phyloP scores from a whole-genome alignment of 2,888 invertebrate species.

The Sarcophaga subvicina region DNA sequence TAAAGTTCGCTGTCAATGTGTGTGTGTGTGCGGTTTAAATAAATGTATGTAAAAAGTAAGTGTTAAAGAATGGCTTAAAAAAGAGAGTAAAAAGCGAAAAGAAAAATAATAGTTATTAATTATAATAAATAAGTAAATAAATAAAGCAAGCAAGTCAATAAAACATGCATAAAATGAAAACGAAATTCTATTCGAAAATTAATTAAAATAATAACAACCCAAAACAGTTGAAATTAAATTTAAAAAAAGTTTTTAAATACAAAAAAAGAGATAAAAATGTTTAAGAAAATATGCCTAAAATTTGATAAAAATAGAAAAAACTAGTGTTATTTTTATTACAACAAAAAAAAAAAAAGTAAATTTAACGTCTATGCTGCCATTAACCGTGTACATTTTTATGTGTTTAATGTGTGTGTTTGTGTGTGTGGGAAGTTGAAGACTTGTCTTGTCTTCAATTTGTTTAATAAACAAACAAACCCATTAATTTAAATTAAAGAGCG shows the following conservation, averaged over 20 bases:
- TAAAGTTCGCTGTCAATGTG: not conserved
- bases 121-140: constrained; percentile 14
- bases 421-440: constrained; percentile 44
- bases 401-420: constrained; percentile 8
- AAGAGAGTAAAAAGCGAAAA: constrained; percentile 15
- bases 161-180: constrained; percentile 9
- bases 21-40: not conserved
- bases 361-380: constrained; percentile 3
- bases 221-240: not conserved
- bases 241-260: not conserved
- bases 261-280: constrained; percentile 1
- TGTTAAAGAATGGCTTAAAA: constrained; percentile 28
- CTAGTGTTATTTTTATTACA: not conserved
- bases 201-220: constrained; percentile 22
- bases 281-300: not conserved
- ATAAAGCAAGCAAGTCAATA: constrained; percentile 21
- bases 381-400: not conserved
- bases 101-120: constrained; percentile 25
- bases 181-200: not conserved
- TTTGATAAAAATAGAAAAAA: constrained; percentile 19
- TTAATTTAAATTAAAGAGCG: not conserved
- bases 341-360: constrained; percentile 6
- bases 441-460: not conserved
- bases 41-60: constrained; percentile 39
- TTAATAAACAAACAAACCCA: too few species aligned